Base-by-base conservation (phyloP, 1,140 invertebrate species). In the Lasioglossum albipes region DNA sequence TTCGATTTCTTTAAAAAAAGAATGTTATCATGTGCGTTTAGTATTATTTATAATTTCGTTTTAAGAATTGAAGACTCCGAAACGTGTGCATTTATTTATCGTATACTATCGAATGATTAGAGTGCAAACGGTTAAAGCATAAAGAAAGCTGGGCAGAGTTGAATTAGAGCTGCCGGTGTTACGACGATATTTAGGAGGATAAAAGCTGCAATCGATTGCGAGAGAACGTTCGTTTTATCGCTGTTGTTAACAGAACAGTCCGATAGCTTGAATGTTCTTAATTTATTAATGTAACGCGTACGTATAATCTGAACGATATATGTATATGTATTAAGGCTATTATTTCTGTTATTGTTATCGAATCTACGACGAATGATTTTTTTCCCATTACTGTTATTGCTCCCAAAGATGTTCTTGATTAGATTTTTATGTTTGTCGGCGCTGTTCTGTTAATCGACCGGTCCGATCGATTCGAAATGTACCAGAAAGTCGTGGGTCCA, bases 341-440 rank as follows among this genome's bases (percentile, higher is more conserved):
- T 75, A 87, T 75, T 80, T 85, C 79, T 87, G 78, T 85, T 87
- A 83, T 81, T 85, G 83, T 88, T 84, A 84, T 59, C 77, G 75
- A 79, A 75, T 77, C 70, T 68, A 20, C 82, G 79, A 76, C 57
- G 75, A 84, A 86, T 65, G 64, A 71, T 64, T 77, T 70, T 76
- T 59, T 76, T 75, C 78, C 72, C 83, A 84, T 82, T 77, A 73
- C 66, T 69, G 64, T 70, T 84, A 79, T 79, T 84, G 70, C 41
- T 82, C 80, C 70, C 68, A 71, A 76, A 81, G 72, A 69, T 81
- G 41, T 49, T 57, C 49, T 61, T 42, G 9, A 73, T 73, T 79
- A 74, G 52, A 49, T 41, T 36, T 36, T 52, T 36, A 13, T 16
- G 52, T 71, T 49, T 36, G 27, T 79, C 77, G 77, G 77, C 41